A percentile compares a stretch with the other conserved stretches of the same genome.
Conservation (phyloP, 2,113 vertebrate genomes). For the Ia io region DNA sequence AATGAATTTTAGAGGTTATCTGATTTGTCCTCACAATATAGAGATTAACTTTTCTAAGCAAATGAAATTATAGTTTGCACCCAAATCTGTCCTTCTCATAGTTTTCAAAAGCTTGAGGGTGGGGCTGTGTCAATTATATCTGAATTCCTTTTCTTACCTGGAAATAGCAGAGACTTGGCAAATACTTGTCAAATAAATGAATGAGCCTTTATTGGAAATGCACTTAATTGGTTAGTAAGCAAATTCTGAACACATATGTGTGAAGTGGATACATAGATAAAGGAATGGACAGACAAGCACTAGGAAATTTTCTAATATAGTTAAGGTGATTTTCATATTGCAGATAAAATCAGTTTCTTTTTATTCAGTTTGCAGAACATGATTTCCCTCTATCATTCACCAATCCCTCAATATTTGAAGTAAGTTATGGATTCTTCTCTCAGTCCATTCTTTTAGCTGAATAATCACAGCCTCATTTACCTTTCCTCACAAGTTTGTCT, state of each 20-base stretch:
- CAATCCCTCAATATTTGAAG: background rate
- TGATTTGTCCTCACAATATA: background rate
- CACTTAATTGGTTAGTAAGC: background rate
- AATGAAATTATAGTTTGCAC: background rate
- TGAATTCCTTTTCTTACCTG: background rate
- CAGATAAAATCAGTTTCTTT: constrained; percentile 25
- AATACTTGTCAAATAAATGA: background rate
- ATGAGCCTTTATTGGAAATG: background rate
- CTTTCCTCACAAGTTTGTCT: constrained; percentile 1
- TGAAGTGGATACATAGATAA: background rate
- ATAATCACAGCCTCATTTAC: background rate
- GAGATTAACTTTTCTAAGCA: background rate
- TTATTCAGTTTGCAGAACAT: background rate
- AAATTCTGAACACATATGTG: background rate
- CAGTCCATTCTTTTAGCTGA: background rate
- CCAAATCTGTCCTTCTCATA: background rate
- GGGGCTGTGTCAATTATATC: background rate
- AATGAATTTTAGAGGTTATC: background rate
- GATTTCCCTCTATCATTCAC: background rate
- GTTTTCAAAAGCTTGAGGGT: background rate
- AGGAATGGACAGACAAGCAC: background rate
- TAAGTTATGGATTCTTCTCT: background rate
- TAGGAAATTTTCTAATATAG: background rate
- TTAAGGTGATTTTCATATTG: background rate
- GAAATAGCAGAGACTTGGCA: background rate